Percentiles rank a stretch among this genome's conserved stretches.
Conservation (phyloP, 1,140 invertebrate genomes). For the Psilanteris sp. region DNA sequence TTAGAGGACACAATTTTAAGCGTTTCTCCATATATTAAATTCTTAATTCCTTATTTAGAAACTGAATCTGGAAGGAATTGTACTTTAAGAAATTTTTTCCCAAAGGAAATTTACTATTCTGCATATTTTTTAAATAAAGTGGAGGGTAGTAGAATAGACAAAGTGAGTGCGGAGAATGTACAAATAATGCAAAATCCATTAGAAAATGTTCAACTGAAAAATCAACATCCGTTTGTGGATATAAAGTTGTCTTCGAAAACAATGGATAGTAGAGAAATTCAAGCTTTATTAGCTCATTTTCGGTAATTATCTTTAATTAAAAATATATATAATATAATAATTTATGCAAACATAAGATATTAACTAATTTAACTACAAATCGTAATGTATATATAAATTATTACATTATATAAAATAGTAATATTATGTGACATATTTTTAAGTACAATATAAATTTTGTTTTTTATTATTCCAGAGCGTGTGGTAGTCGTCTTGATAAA, state of each 20-base stretch:
- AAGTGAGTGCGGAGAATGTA: constrained; percentile 25
- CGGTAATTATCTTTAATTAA: too few species aligned
- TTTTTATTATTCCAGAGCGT: constrained; percentile 85
- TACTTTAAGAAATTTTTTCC: constrained; percentile 87
- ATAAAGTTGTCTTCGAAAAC: constrained; percentile 83
- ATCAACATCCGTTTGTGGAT: constrained; percentile 87
- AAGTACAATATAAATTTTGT: too few species aligned
- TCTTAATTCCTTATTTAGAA: constrained; percentile 93
- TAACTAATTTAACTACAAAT: too few species aligned
- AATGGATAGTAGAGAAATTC: constrained; percentile 83
- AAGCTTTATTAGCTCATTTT: constrained; percentile 89
- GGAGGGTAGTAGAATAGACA: constrained; percentile 64
- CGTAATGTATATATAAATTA: too few species aligned
- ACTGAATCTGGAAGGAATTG: constrained; percentile 90
- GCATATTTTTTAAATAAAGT: constrained; percentile 77
- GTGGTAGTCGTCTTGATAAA: constrained; percentile 85
- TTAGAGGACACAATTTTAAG: constrained; percentile 88
- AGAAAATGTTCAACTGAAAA: constrained; percentile 66
- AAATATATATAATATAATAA: too few species aligned
- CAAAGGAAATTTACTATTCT: constrained; percentile 89
- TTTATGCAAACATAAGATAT: too few species aligned
- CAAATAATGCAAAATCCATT: constrained; percentile 33
- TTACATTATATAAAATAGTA: too few species aligned
- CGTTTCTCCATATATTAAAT: constrained; percentile 92
- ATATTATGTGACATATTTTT: too few species aligned